A percentile compares a stretch with the other conserved stretches of the same genome.
Evolutionary conservation across 37 sponge, comb jelly and placozoan species (phyloP).

Genomic region (Halisarca cf. caerulea): DNA sequence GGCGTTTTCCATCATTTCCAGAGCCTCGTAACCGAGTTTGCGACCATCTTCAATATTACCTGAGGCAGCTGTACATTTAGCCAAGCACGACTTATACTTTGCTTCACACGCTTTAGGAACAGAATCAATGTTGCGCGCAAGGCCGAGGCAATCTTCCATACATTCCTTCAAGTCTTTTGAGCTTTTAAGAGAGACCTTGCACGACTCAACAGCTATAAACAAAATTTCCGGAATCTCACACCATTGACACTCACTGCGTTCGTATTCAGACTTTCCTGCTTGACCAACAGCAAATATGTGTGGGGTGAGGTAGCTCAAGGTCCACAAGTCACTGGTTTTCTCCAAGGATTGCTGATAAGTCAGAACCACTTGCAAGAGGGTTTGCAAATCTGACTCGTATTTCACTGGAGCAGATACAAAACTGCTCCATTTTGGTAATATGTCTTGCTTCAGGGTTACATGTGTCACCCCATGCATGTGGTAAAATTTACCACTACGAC

Average conservation of each 20-base stretch:
- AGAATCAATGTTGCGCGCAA: background rate
- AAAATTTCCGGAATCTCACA: constrained; percentile 7
- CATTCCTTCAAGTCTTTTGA: background rate
- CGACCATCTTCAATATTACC: background rate
- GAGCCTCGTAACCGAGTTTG: background rate
- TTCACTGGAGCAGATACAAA: background rate
- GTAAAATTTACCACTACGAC: background rate
- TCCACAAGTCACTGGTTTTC: background rate
- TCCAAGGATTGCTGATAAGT: background rate
- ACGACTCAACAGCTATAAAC: background rate
- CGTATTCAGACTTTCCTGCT: background rate
- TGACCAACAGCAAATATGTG: constrained; percentile 1
- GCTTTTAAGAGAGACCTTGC: background rate
- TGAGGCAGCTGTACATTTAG: background rate
- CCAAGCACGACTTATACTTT: background rate
- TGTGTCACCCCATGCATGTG: constrained; percentile 12
- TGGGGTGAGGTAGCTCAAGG: background rate
- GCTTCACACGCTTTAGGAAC: background rate
- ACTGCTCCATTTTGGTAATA: background rate
- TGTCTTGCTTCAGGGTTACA: background rate
- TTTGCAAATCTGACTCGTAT: background rate
- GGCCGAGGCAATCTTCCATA: background rate
- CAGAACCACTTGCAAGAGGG: background rate
- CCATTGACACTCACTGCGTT: background rate
- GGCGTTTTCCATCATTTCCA: background rate